Conservation (phyloP, 2,797 vertebrate species). For the Sebastes nivosus region DNA sequence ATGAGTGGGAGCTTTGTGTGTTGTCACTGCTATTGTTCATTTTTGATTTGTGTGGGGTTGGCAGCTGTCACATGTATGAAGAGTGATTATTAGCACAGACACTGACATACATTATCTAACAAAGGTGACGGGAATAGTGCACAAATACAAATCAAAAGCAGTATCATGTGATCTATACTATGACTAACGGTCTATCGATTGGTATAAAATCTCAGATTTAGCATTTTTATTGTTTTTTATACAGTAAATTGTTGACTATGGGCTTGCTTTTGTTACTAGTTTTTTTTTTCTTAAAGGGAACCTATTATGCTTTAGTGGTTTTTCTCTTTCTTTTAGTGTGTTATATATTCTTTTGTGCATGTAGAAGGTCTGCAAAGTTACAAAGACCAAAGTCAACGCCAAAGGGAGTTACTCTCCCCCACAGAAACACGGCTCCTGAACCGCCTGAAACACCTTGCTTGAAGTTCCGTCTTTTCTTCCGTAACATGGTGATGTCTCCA, state of each 20-base stretch:
- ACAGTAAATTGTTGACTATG: neutral
- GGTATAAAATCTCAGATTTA: neutral
- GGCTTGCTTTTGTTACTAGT: neutral
- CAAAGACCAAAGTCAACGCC: no score
- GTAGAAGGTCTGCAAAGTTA: no score
- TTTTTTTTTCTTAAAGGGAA: neutral
- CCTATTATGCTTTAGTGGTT: no score
- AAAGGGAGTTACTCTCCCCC: no score
- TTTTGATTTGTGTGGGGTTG: conserved; percentile 89
- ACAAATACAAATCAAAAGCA: conserved; percentile 22
- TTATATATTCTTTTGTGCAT: no score
- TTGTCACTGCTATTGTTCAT: conserved; percentile 71
- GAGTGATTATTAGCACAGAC: conserved; percentile 48
- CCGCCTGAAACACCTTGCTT: no score
- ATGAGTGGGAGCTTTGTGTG: conserved; percentile 56
- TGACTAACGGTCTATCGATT: conserved; percentile 25
- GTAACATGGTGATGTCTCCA: no score
- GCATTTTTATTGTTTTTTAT: neutral
- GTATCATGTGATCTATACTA: conserved; percentile 31
- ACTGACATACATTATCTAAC: conserved; percentile 41
- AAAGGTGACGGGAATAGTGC: conserved; percentile 33
- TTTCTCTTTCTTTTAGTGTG: no score
- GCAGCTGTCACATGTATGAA: conserved; percentile 56
- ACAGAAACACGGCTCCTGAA: no score
- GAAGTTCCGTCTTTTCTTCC: no score